Evolutionary conservation across 92 coral and sea anemone genomes (phyloP).

Genomic region (Porites divaricata): DNA sequence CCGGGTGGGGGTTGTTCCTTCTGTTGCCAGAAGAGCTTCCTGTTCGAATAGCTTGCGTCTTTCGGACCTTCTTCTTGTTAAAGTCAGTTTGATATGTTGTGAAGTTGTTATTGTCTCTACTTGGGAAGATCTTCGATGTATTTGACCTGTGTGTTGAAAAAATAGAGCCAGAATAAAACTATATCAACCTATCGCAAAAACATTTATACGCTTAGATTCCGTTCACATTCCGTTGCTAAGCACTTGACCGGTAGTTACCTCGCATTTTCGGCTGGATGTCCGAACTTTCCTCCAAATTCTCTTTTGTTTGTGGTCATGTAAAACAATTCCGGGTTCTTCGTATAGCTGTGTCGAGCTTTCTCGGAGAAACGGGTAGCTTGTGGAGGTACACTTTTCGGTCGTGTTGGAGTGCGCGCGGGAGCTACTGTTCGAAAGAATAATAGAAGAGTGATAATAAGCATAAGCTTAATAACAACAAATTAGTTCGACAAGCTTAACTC

Average conservation of each 20-base stretch:
- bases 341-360: constrained; percentile 59
- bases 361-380: constrained; percentile 1
- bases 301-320: constrained; percentile 81
- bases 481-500: not conserved
- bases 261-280: constrained; percentile 79
- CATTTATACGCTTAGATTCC: too few relatives aligned
- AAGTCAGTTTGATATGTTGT: constrained; percentile 82
- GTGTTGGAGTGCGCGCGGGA: constrained; percentile 45
- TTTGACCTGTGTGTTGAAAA: constrained; percentile 67
- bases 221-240: constrained; percentile 65
- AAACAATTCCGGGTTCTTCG: constrained; percentile 76
- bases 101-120: constrained; percentile 57
- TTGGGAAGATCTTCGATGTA: constrained; percentile 84
- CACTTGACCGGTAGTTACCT: constrained; percentile 59
- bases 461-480: constrained; percentile 13
- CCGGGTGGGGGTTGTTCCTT: constrained; percentile 97
- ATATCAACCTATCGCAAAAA: constrained; percentile 1
- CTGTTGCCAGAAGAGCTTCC: constrained; percentile 83
- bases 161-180: constrained; percentile 14
- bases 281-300: constrained; percentile 80
- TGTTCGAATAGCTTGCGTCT: constrained; percentile 52
- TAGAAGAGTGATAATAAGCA: too few relatives aligned
- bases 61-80: constrained; percentile 54
- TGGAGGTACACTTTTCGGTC: constrained; percentile 64
- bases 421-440: constrained; percentile 11